These are phyloP conservation scores for Clitarchus hookeri DNA, from an alignment of 2,888 invertebrate species.

Conservation along the genomic window DNA sequence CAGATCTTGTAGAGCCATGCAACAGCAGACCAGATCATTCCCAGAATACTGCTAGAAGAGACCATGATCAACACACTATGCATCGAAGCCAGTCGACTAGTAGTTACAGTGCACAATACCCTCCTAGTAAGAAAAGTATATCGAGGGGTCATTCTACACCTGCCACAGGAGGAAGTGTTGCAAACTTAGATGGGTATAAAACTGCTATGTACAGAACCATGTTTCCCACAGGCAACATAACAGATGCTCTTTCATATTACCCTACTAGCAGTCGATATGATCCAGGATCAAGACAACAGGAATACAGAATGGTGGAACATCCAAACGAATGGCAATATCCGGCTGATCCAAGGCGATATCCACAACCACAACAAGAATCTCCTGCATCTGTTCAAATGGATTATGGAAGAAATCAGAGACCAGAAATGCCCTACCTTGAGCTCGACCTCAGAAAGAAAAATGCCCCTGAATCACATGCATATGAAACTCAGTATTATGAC, in stretches of 20 bases:
- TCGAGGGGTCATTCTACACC: constrained; percentile 59
- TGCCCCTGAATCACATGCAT: constrained; percentile 52
- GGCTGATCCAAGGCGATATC: constrained; percentile 36
- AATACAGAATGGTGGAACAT: constrained; percentile 11
- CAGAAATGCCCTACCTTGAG: constrained; percentile 55
- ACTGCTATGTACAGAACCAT: constrained; percentile 66
- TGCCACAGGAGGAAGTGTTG: constrained; percentile 56
- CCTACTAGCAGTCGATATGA: constrained; percentile 72
- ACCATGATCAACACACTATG: constrained; percentile 51
- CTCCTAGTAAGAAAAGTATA: constrained; percentile 56
- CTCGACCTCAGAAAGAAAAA: constrained; percentile 59
- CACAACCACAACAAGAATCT: constrained; percentile 48
- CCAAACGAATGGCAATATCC: constrained; percentile 19
- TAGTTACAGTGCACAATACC: constrained; percentile 32
- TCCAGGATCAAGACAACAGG: constrained; percentile 3
- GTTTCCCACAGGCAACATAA: constrained; percentile 72
- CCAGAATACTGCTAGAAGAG: not conserved
- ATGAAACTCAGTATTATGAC: constrained; percentile 56
- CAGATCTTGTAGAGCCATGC: constrained; percentile 61
- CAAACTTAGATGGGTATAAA: constrained; percentile 69
- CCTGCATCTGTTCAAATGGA: constrained; percentile 33
- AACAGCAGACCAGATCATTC: constrained; percentile 44
- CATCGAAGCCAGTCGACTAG: constrained; percentile 31
- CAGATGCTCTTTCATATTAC: constrained; percentile 81
- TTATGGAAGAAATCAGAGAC: constrained; percentile 48